These are phyloP conservation scores for Parnassius glacialis DNA, from an alignment of 2,888 invertebrate species.

Conservation along the genomic window DNA sequence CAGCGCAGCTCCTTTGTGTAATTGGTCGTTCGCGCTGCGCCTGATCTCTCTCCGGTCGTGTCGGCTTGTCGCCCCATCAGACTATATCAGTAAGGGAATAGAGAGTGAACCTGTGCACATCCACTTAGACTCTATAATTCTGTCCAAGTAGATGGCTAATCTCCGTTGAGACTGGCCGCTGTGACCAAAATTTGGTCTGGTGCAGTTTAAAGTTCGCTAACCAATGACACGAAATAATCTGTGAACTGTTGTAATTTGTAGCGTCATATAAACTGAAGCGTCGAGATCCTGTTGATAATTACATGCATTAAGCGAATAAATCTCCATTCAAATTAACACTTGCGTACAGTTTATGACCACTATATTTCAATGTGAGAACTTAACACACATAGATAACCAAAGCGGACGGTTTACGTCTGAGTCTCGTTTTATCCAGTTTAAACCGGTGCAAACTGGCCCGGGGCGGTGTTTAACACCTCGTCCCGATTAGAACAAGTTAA, in stretches of 20 bases:
- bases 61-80: no score
- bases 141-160: no score
- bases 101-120: no score
- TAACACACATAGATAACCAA: conserved; percentile 1
- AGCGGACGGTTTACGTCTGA: conserved; percentile 14
- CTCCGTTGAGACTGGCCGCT: no score
- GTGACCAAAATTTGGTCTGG: no score
- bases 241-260: background rate
- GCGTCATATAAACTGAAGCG: conserved; percentile 11
- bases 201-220: no score
- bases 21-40: no score
- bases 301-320: conserved; percentile 19
- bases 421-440: conserved; percentile 46
- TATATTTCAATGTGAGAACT: conserved; percentile 11
- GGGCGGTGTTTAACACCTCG: conserved; percentile 60
- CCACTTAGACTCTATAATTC: no score
- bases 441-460: conserved; percentile 45
- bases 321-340: conserved; percentile 23
- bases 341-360: conserved; percentile 12
- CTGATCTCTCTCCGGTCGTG: no score
- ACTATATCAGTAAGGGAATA: no score
- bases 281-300: conserved; percentile 14
- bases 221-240: no score
- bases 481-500: conserved; percentile 46
- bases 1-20: no score